Evolutionary conservation across 2,113 vertebrate genomes (phyloP), one percentile per base, ranked within the genome.

Genomic region (Cathartes aura): DNA sequence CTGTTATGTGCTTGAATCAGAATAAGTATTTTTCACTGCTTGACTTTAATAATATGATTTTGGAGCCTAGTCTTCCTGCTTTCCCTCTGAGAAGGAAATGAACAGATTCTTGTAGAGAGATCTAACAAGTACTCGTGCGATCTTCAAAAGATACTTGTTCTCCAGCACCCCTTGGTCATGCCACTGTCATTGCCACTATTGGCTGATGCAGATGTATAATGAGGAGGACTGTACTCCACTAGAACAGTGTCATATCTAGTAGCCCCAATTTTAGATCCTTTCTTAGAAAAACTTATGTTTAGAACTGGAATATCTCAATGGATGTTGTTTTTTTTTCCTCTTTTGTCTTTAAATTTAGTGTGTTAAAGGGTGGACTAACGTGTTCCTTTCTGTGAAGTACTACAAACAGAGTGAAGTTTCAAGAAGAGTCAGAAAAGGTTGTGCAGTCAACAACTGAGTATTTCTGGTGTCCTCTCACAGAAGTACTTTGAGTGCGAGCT

Each of bases 321-420:
- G 22, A 42, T 8, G 4, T 9, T 63, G 12, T 0, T 18, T 29
- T 11, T 29, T 11, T 21, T 22, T 5, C 8, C 22, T 30, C 3
- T 36, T 45, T 30, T 40, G 5, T 40, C 13, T 58, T 58, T 70
- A 21, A 56, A 27, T 53, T 58, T 62, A 79, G 16, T 20, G 4
- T 1, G 9, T 60, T 48, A 30, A 60, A 32, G 15, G 8, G n/a
- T 72, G 7, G 6, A 63, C 7, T 34, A 26, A 53, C 5, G 2
- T 32, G 7, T 18, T 5, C 2, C 1, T 60, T 58, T 60, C 32
- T 53, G 38, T 87, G 38, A 62, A 27, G 27, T 40, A 20, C 12
- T 48, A 13, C 18, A 19, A n/a, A 20, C 1, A 53, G 4, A 4
- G 12, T 32, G 18, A 58, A 36, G 4, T 45, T 68, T 73, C 0